These are phyloP conservation scores for Dolichomitus sp. DNA, from an alignment of 2,888 invertebrate species.

Conservation along the genomic window DNA sequence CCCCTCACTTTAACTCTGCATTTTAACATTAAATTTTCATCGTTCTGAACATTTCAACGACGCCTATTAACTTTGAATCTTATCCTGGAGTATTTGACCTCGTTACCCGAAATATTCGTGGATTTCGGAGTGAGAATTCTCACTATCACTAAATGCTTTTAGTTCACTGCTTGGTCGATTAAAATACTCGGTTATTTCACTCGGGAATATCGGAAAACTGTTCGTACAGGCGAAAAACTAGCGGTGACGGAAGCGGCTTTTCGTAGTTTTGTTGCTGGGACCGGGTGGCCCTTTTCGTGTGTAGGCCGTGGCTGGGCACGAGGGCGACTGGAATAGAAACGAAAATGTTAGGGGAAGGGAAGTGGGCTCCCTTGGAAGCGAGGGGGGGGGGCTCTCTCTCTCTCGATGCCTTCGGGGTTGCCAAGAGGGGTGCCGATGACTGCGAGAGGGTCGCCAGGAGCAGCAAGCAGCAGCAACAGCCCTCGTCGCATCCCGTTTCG, in stretches of 20 bases:
- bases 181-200: neutral
- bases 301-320: conserved; percentile 69
- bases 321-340: conserved; percentile 80
- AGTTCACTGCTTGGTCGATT: neutral
- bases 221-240: conserved; percentile 9
- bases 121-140: neutral
- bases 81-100: neutral
- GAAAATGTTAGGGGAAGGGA: conserved; percentile 79
- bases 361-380: conserved; percentile 67
- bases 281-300: conserved; percentile 68
- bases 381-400: conserved; percentile 64
- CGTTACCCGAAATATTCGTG: neutral
- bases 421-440: conserved; percentile 75
- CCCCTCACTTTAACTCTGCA: neutral
- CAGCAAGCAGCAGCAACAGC: conserved; percentile 45
- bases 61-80: neutral
- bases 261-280: conserved; percentile 44
- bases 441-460: conserved; percentile 74
- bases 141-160: neutral
- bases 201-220: conserved; percentile 9
- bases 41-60: neutral
- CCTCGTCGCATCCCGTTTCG: conserved; percentile 45
- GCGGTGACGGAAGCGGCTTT: conserved; percentile 21
- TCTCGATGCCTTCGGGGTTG: conserved; percentile 53
- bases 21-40: neutral